Percentiles rank a stretch among this genome's conserved stretches.
Evolutionary conservation across 2,797 vertebrate species (phyloP).

Genomic region (Phrynocephalus guinanensis): DNA sequence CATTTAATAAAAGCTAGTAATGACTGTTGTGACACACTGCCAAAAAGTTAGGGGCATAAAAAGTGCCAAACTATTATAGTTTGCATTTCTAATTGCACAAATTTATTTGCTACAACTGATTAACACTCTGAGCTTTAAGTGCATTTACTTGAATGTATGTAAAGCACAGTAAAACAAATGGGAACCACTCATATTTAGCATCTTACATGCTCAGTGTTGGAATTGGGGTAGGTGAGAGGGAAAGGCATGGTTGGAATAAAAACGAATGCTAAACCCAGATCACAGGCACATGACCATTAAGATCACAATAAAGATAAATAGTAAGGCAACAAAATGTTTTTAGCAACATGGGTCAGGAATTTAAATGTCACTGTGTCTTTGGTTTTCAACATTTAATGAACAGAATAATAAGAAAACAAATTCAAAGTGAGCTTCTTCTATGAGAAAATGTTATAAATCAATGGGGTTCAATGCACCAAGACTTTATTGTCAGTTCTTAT

Average conservation of each 20-base stretch:
- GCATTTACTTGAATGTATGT: conserved; percentile 11
- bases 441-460: conserved; percentile 6
- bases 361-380: neutral
- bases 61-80: conserved; percentile 19
- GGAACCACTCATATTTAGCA: neutral
- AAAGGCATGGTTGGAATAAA: neutral
- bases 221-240: neutral
- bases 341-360: neutral
- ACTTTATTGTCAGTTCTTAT: conserved; percentile 14
- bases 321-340: neutral
- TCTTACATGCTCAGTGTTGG: conserved; percentile 23
- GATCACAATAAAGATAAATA: neutral
- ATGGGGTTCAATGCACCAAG: neutral
- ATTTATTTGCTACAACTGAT: conserved; percentile 12
- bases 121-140: conserved; percentile 19
- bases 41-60: conserved; percentile 28
- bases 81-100: conserved; percentile 38
- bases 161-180: conserved; percentile 12
- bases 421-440: neutral
- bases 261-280: neutral
- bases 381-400: neutral
- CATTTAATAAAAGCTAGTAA: conserved; percentile 29
- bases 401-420: conserved; percentile 8
- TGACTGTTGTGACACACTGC: conserved; percentile 29
- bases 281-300: neutral